A percentile compares a stretch with the other conserved stretches of the same genome.
These are phyloP conservation scores for Xerus rutilus DNA, from an alignment of 2,797 vertebrate species.

Conservation along the genomic window DNA sequence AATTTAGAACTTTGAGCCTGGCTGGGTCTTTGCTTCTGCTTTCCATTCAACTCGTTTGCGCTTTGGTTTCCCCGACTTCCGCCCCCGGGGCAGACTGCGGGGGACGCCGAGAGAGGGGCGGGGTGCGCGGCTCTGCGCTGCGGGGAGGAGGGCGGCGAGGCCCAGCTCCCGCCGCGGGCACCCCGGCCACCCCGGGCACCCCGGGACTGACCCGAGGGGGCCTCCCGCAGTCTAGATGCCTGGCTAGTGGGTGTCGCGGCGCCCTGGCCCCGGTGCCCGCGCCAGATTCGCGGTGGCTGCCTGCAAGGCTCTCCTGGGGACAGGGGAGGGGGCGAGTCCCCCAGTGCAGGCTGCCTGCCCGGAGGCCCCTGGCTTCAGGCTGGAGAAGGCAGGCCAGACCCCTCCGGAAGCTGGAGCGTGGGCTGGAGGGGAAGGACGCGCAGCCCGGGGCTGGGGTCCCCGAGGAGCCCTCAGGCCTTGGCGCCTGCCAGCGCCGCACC, in stretches of 20 bases:
- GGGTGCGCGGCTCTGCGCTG: background rate
- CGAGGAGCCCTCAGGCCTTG: background rate
- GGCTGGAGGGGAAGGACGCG: constrained; percentile 58
- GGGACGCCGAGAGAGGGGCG: background rate
- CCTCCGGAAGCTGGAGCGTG: constrained; percentile 44
- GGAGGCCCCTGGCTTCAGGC: background rate
- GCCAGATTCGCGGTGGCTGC: background rate
- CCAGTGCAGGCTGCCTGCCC: background rate
- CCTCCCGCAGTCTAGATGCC: background rate
- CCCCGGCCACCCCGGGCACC: background rate
- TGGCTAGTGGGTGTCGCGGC: background rate
- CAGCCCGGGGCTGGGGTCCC: background rate
- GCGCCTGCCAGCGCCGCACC: background rate
- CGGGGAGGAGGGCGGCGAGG: too few relatives aligned
- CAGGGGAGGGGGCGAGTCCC: background rate
- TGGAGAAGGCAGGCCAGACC: background rate
- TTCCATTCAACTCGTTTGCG: background rate
- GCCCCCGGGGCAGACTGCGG: too few relatives aligned
- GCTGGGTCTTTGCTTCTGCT: background rate
- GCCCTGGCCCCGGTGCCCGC: background rate
- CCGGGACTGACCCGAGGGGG: too few relatives aligned
- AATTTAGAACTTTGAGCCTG: background rate
- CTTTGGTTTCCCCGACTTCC: background rate
- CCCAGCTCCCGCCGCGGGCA: too few relatives aligned
- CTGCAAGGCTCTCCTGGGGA: too few relatives aligned